Evolutionary conservation across 2,888 invertebrate species (phyloP).

Genomic region (Argyresthia goedartella): DNA sequence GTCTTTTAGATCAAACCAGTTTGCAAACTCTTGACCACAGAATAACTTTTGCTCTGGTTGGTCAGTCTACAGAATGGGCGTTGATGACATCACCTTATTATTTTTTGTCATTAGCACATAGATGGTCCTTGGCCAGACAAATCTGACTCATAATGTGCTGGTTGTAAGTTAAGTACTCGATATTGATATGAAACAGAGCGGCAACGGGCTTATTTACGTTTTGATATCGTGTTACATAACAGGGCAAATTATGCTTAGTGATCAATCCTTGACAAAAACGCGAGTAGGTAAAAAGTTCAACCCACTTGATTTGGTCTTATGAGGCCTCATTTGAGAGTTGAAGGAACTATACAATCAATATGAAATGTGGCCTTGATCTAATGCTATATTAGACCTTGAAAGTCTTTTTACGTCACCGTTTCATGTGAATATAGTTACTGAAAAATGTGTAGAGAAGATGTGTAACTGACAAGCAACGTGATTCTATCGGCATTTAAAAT

Average conservation of each 20-base stretch:
- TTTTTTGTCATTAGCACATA: slow-evolving; percentile 33
- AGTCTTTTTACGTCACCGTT: neutral
- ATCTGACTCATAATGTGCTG: neutral
- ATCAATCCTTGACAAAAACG: neutral
- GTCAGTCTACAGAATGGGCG: slow-evolving; percentile 16
- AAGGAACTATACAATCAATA: neutral
- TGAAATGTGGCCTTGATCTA: neutral
- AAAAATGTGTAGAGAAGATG: too few relatives aligned
- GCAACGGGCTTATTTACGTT: neutral
- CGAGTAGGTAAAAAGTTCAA: too few relatives aligned
- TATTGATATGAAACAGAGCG: slow-evolving; percentile 1
- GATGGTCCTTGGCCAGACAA: neutral
- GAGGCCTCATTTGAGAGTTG: neutral
- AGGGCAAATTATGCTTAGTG: neutral
- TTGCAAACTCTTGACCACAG: too few relatives aligned
- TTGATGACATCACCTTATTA: slow-evolving; percentile 36
- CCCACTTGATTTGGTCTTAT: neutral
- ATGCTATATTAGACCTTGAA: neutral
- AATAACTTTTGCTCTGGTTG: neutral
- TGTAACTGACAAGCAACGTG: too few relatives aligned
- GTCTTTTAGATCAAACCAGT: too few relatives aligned
- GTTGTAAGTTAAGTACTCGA: neutral
- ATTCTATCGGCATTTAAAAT: too few relatives aligned
- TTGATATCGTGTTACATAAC: slow-evolving; percentile 1
- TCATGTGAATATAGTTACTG: neutral